These are phyloP conservation scores for Lutjanus argentimaculatus DNA, from an alignment of 2,797 vertebrate species.

Conservation along the genomic window DNA sequence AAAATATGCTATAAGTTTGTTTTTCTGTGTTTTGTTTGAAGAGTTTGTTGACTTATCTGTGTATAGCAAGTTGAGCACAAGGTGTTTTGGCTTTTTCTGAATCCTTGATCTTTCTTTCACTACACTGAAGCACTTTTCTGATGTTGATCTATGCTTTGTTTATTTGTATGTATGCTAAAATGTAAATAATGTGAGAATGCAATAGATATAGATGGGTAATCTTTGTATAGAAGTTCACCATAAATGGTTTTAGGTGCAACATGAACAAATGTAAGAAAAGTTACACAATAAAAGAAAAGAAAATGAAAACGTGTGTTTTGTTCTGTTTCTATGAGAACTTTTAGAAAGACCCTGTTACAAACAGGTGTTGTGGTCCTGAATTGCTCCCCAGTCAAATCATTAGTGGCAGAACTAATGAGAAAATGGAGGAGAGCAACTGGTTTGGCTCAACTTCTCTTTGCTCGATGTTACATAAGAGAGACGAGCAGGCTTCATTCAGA, in stretches of 20 bases:
- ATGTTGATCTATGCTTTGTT: conserved; percentile 51
- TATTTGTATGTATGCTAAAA: conserved; percentile 29
- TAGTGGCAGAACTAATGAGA: conserved; percentile 22
- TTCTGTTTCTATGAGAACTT: not conserved
- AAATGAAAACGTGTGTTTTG: not conserved
- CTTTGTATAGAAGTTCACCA: not conserved
- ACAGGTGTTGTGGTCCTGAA: not conserved
- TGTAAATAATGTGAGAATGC: conserved; percentile 57
- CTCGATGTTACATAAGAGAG: conserved; percentile 65
- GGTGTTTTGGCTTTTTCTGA: conserved; percentile 57
- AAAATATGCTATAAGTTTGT: conserved; percentile 71
- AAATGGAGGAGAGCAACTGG: not conserved
- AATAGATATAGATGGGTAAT: conserved; percentile 11
- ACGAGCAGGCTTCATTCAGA: conserved; percentile 63
- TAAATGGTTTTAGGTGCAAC: conserved; percentile 7
- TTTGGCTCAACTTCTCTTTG: conserved; percentile 35
- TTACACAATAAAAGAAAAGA: conserved; percentile 32
- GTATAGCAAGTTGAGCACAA: conserved; percentile 39
- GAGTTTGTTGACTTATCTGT: conserved; percentile 34
- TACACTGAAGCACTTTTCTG: conserved; percentile 91
- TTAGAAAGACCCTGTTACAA: not conserved
- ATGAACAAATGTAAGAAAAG: conserved; percentile 9
- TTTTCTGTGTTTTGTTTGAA: conserved; percentile 37
- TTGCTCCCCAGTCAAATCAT: not conserved
- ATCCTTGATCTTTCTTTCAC: conserved; percentile 82